phyloP scores from a whole-genome alignment of 2,113 vertebrate genomes.

The Piaya cayana region DNA sequence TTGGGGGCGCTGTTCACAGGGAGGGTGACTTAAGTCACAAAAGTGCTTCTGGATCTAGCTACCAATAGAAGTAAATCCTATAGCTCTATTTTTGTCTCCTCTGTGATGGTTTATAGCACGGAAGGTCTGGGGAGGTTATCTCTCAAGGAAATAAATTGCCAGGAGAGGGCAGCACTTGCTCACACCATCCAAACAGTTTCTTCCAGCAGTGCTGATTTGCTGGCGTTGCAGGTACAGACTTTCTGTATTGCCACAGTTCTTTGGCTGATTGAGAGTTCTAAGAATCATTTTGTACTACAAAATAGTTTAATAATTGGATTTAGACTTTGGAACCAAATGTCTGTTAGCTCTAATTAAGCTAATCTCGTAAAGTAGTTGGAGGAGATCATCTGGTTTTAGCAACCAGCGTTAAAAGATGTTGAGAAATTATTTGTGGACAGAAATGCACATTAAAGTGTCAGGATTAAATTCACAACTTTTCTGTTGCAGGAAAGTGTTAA shows the following conservation, averaged over 20 bases:
- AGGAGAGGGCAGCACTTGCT: conserved; percentile 75
- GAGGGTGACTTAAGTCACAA: neutral
- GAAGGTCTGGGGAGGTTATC: accelerated
- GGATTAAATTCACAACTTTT: neutral
- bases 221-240: accelerated
- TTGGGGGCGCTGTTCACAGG: neutral
- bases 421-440: neutral
- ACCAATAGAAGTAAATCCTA: neutral
- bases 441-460: neutral
- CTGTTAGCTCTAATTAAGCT: neutral
- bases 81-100: neutral
- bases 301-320: neutral
- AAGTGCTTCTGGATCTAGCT: neutral
- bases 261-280: neutral
- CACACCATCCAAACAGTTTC: neutral
- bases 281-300: neutral
- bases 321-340: neutral
- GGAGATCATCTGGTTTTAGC: neutral
- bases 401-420: neutral
- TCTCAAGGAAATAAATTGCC: neutral
- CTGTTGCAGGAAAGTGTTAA: neutral
- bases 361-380: neutral
- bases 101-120: neutral
- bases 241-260: accelerated
- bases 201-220: neutral